Conservation (phyloP, 2,113 vertebrate species). For the Python bivittatus region DNA sequence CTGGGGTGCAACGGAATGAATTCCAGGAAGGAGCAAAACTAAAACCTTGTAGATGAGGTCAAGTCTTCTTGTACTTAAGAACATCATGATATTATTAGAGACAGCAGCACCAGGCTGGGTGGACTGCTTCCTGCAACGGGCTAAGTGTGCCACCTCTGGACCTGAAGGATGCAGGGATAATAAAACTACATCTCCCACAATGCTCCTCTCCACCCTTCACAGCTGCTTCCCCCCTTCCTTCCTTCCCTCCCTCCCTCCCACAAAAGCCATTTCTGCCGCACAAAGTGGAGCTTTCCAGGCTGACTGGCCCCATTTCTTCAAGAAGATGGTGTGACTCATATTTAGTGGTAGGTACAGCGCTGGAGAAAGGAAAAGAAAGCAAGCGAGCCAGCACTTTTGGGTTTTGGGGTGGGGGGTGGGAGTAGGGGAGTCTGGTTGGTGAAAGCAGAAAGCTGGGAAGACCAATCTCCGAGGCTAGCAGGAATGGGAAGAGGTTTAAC, state of each 20-base stretch:
- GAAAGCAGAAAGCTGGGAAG: background rate
- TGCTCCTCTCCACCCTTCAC: background rate
- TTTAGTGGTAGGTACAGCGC: background rate
- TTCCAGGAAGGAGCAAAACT: background rate
- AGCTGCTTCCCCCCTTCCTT: background rate
- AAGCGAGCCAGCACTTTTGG: background rate
- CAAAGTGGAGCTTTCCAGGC: background rate
- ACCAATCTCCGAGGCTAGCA: no score
- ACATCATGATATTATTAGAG: background rate
- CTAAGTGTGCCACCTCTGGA: background rate
- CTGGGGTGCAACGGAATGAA: background rate
- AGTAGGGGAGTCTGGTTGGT: no score
- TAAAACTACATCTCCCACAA: constrained; percentile 34
- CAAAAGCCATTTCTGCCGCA: background rate
- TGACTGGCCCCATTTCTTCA: background rate
- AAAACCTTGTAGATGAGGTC: background rate
- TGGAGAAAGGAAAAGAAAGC: background rate
- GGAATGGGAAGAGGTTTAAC: background rate
- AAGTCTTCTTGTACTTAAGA: background rate
- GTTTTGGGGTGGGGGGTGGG: background rate
- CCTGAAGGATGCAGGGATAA: no score
- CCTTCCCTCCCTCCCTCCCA: no score
- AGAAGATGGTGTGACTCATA: constrained; percentile 16
- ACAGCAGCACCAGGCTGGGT: background rate
- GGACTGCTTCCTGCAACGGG: background rate